phyloP scores from a whole-genome alignment of 2,888 invertebrate species.

The Perizoma affinitatum region DNA sequence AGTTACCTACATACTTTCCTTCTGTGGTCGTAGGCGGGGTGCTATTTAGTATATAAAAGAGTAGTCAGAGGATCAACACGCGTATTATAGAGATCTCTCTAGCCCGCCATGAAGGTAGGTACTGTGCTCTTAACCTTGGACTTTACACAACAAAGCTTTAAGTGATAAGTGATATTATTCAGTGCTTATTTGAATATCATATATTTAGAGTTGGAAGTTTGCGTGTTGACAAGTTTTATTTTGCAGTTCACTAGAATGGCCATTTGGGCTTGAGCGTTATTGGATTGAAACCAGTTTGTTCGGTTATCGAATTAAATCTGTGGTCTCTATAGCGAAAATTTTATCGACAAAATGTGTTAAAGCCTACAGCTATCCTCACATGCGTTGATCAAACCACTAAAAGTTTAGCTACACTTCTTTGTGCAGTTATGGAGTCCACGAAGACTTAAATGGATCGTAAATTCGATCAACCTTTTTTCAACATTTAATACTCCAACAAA shows the following conservation, averaged over 20 bases:
- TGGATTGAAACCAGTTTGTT: slow-evolving; percentile 31
- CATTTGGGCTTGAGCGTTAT: slow-evolving; percentile 23
- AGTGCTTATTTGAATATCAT: slow-evolving; percentile 17
- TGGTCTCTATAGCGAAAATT: slow-evolving; percentile 1
- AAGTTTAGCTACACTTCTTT: too few species aligned
- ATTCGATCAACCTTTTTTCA: too few species aligned
- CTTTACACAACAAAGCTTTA: slow-evolving; percentile 20
- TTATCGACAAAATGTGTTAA: too few species aligned
- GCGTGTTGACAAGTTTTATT: slow-evolving; percentile 25
- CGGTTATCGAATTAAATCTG: background rate
- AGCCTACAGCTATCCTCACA: too few species aligned
- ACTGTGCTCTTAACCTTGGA: slow-evolving; percentile 44
- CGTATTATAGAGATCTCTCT: slow-evolving; percentile 61
- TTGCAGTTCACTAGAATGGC: slow-evolving; percentile 12
- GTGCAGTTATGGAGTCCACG: too few species aligned
- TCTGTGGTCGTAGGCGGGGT: slow-evolving; percentile 68
- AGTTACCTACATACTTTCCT: slow-evolving; percentile 58
- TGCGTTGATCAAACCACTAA: too few species aligned
- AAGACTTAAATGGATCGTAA: too few species aligned
- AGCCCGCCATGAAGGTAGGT: slow-evolving; percentile 79
- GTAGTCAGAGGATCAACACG: slow-evolving; percentile 56
- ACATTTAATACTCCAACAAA: too few species aligned
- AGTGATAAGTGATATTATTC: slow-evolving; percentile 27
- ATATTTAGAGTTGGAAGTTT: slow-evolving; percentile 9
- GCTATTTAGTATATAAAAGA: slow-evolving; percentile 68